Evolutionary conservation across 2,888 invertebrate species (phyloP), one percentile per base, ranked within the genome.

Genomic region (Minunthozetes semirufus): DNA sequence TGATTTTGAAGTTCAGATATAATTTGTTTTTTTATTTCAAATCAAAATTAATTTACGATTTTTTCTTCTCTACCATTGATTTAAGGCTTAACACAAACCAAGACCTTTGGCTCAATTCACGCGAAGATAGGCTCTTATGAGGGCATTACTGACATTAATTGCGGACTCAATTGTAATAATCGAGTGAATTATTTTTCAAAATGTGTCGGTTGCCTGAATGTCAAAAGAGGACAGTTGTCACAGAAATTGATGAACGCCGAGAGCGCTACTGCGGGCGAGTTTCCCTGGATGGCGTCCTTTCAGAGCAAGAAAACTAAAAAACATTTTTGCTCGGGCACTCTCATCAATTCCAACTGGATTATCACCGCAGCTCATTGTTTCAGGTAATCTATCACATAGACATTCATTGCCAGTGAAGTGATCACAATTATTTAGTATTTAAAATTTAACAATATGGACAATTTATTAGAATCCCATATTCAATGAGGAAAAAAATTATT

Each of bases 51-150:
- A 13, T 59, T 59, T 27, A 4, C 25, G 5, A 27, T 25, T 59
- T 22, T 27, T 59, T 29, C 27, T 27, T 61, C 15, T 61, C 13
- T 19, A 9, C n/a, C n/a, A n/a, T 53, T 53, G n/a, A 19, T 61
- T 61, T 29, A n/a, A 61, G 61, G 15, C 27, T 33, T 33, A 17
- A 61, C 17, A 9, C 15, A 15, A 1, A 29, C 6, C 0, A 29
- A 17, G 6, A 6, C 8, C n/a, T 27, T 68, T 68, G 42, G 42
- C 15, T 68, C 68, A 42, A 42, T 19, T 22, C 68, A 68, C 19
- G 68, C 68, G 22, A 68, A 68, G 42, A 68, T 68, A 42, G 68
- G 68, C 68, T 17, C 42, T 13, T 68, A 68, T 68, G 33, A 68
- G n/a, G 68, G 68, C 68, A 46, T 68, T n/a, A 68, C 22, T 11